Evolutionary conservation across 2,797 vertebrate genomes (phyloP).

Genomic region (Lophura swinhoii): DNA sequence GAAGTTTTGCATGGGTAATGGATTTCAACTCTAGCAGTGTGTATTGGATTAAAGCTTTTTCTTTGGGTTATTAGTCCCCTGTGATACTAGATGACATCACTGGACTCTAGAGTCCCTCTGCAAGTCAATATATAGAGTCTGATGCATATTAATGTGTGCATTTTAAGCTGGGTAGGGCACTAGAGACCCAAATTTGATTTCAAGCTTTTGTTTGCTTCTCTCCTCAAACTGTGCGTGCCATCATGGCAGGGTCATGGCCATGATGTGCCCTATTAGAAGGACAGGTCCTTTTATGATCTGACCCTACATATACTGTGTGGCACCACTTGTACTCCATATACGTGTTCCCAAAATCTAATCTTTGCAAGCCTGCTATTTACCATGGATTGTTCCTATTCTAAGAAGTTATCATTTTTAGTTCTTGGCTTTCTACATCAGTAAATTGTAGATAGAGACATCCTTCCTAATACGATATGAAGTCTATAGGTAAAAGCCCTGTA

Average conservation of each 20-base stretch:
- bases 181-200: background rate
- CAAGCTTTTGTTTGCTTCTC: background rate
- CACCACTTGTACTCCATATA: background rate
- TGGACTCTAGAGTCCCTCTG: background rate
- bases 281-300: background rate
- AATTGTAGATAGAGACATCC: background rate
- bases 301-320: background rate
- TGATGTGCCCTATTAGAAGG: background rate
- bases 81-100: background rate
- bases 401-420: background rate
- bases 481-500: background rate
- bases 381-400: background rate
- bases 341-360: background rate
- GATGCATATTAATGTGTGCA: background rate
- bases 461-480: background rate
- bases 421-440: background rate
- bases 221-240: background rate
- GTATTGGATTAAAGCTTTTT: background rate
- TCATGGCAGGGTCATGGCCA: background rate
- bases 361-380: background rate
- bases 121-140: background rate
- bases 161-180: background rate
- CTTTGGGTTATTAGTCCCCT: background rate
- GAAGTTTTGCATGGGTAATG: background rate
- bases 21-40: background rate